Percentiles rank a stretch among this genome's conserved stretches.
Evolutionary conservation across 2,113 vertebrate species (phyloP).

Genomic region (Plestiodon gilberti): DNA sequence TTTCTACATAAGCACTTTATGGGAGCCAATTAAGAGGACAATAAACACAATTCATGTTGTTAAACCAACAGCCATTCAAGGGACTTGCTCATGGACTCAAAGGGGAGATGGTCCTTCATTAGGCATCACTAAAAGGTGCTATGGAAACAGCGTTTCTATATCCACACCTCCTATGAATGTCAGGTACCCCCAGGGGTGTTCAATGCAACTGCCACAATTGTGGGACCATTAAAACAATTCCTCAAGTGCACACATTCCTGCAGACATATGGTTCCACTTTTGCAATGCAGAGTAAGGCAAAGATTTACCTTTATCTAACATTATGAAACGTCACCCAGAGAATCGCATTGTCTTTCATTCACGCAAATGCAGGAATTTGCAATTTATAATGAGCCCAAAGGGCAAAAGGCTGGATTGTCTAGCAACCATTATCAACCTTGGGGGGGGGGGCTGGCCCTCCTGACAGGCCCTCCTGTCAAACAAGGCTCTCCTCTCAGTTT

Average conservation of each 20-base stretch:
- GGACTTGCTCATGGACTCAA: background rate
- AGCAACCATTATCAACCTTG: no score
- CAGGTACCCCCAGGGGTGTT: background rate
- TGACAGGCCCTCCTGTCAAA: no score
- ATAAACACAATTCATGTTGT: background rate
- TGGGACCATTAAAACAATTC: background rate
- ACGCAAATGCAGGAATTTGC: no score
- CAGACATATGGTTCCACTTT: accelerated
- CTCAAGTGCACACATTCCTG: background rate
- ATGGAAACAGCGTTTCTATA: background rate
- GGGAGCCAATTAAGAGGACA: slow-evolving; percentile 17
- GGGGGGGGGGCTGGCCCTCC: no score
- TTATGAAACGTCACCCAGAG: background rate
- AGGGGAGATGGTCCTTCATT: background rate
- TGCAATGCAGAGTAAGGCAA: accelerated
- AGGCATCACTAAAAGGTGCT: slow-evolving; percentile 1
- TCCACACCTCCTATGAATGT: background rate
- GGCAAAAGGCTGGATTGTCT: no score
- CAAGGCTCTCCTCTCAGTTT: no score
- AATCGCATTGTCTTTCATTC: no score
- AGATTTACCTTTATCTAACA: background rate
- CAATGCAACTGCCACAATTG: background rate
- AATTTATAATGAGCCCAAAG: no score
- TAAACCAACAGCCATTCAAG: background rate
- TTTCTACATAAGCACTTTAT: slow-evolving; percentile 3